A percentile compares a stretch with the other conserved stretches of the same genome.
These are phyloP conservation scores for Archips crataeganus DNA, from an alignment of 2,888 invertebrate genomes.

Conservation along the genomic window DNA sequence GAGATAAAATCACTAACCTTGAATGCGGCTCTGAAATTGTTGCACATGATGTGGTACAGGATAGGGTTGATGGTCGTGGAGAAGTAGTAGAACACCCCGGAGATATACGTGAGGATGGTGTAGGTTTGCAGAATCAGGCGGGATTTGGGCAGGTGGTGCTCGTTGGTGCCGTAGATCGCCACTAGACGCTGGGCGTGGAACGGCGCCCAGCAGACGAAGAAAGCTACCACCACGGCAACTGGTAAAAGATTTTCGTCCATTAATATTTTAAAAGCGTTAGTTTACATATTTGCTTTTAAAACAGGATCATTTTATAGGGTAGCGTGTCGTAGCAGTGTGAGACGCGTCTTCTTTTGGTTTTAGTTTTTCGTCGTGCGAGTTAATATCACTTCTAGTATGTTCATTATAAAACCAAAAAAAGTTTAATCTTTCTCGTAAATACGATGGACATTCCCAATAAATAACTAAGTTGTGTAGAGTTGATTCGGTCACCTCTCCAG, in stretches of 20 bases:
- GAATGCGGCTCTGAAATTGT: slow-evolving; percentile 96
- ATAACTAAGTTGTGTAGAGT: no score
- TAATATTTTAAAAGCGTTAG: not conserved
- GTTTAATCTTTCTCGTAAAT: no score
- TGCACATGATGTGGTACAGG: slow-evolving; percentile 97
- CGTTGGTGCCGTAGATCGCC: slow-evolving; percentile 89
- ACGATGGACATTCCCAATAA: no score
- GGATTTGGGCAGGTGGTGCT: slow-evolving; percentile 70
- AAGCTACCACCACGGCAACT: slow-evolving; percentile 96
- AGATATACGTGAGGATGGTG: slow-evolving; percentile 91
- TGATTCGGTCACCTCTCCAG: no score
- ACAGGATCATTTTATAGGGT: no score
- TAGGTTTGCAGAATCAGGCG: slow-evolving; percentile 86
- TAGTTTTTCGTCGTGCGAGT: no score
- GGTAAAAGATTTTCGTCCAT: slow-evolving; percentile 48
- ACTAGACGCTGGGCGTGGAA: slow-evolving; percentile 96
- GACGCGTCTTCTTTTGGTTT: no score
- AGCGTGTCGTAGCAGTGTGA: no score
- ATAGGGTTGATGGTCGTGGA: slow-evolving; percentile 97
- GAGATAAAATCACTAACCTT: slow-evolving; percentile 86
- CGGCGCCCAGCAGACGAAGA: slow-evolving; percentile 96
- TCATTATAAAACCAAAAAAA: no score
- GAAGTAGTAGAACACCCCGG: slow-evolving; percentile 96
- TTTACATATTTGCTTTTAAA: no score
- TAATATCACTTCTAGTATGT: no score